Conservation (phyloP, 30 jellyfish, hydroid and myxozoan genomes). For the Aurelia sp. region DNA sequence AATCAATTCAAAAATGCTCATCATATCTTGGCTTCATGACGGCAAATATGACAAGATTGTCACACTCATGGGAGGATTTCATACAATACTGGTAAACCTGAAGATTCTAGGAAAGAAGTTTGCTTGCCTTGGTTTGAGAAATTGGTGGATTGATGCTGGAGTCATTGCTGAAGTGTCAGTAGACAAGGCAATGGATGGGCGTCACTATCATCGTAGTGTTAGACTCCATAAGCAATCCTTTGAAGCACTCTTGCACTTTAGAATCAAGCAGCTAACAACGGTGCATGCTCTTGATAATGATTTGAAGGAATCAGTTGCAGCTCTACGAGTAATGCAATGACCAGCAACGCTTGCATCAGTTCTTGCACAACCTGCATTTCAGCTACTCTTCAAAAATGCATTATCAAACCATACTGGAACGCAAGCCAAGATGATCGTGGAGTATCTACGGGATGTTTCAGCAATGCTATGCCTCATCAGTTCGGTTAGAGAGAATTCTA, state of each 20-base stretch:
- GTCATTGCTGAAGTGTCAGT: neutral
- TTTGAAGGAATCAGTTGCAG: conserved; percentile 17
- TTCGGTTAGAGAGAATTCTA: conserved; percentile 24
- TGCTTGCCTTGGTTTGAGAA: too few relatives aligned
- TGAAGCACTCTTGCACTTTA: conserved; percentile 29
- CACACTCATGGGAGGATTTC: too few relatives aligned
- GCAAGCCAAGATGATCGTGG: too few relatives aligned
- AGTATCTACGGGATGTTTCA: neutral
- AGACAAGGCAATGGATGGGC: conserved; percentile 38
- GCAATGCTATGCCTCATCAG: conserved; percentile 10
- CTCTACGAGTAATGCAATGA: neutral
- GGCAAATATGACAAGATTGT: too few relatives aligned
- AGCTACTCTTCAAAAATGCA: neutral
- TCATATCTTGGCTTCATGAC: too few relatives aligned
- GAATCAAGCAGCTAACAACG: conserved; percentile 10
- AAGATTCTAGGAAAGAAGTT: too few relatives aligned
- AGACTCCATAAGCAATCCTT: conserved; percentile 44
- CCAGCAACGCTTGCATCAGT: conserved; percentile 11
- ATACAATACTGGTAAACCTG: too few relatives aligned
- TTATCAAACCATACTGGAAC: neutral
- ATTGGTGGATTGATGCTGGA: too few relatives aligned
- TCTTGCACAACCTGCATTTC: neutral
- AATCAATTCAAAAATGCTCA: too few relatives aligned
- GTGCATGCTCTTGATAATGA: conserved; percentile 32
- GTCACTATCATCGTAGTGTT: conserved; percentile 40